A percentile compares a stretch with the other conserved stretches of the same genome.
These are phyloP conservation scores for Clarias batrachus DNA, from an alignment of 2,113 vertebrate species.

Conservation along the genomic window DNA sequence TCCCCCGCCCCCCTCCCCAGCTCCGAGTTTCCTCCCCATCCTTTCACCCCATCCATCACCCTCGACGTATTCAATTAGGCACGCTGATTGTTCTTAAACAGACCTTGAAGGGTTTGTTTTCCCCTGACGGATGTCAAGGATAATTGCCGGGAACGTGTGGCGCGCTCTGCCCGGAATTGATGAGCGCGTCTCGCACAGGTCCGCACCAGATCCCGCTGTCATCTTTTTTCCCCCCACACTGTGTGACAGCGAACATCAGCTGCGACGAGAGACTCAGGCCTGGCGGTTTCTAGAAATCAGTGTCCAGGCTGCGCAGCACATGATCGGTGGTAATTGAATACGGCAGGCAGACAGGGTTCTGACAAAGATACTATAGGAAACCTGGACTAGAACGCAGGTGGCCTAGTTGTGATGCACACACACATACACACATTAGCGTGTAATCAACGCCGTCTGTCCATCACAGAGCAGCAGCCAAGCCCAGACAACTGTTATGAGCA, in stretches of 20 bases:
- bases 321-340: conserved; percentile 47
- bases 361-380: conserved; percentile 27
- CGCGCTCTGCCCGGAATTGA: conserved; percentile 28
- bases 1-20: not conserved
- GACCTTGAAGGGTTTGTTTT: conserved; percentile 59
- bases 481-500: not conserved
- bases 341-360: conserved; percentile 44
- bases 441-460: conserved; percentile 37
- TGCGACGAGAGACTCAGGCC: not conserved
- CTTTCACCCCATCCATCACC: conserved; percentile 48
- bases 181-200: conserved; percentile 29
- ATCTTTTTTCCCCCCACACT: not conserved
- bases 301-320: not conserved
- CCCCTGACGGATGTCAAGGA: conserved; percentile 53
- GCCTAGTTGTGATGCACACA: conserved; percentile 10
- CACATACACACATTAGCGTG: conserved; percentile 10
- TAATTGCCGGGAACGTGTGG: conserved; percentile 46
- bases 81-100: conserved; percentile 59
- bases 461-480: conserved; percentile 9
- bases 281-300: conserved; percentile 24
- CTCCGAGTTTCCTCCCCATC: conserved; percentile 19
- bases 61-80: conserved; percentile 56
- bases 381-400: conserved; percentile 39
- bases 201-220: conserved; percentile 6
- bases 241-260: conserved; percentile 26